Percentiles rank a stretch among this genome's conserved stretches.
Conservation (phyloP, 2,113 vertebrate genomes). For the Rhipidura dahli region DNA sequence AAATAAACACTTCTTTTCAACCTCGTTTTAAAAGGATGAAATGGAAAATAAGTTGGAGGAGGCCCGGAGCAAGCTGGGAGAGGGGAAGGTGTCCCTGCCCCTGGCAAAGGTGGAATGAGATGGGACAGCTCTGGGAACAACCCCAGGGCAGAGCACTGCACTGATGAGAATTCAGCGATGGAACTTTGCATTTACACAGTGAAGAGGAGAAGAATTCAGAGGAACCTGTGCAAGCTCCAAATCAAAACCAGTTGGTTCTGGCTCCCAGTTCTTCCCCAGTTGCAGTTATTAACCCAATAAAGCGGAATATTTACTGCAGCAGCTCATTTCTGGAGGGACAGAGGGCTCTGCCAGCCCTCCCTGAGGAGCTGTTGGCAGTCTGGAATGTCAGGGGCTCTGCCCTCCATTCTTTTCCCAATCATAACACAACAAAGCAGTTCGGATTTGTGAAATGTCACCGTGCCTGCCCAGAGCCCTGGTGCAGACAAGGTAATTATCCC, state of each 20-base stretch:
- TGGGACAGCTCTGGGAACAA: too few species aligned
- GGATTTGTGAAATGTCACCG: slow-evolving; percentile 33
- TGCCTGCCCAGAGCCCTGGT: neutral
- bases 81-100: neutral
- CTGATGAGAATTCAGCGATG: fast-evolving
- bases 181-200: fast-evolving
- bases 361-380: neutral
- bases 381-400: slow-evolving; percentile 4
- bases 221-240: neutral
- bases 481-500: slow-evolving; percentile 26
- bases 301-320: neutral
- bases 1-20: neutral
- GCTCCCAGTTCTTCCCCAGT: neutral
- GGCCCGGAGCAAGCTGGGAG: neutral
- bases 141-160: fast-evolving
- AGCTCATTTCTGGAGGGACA: neutral
- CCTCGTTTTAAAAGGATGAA: neutral
- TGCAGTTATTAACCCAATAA: fast-evolving
- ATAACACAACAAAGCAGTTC: neutral
- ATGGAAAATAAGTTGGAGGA: neutral
- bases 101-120: neutral
- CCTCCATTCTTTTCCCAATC: slow-evolving; percentile 33
- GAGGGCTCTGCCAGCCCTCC: neutral
- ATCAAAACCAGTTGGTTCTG: fast-evolving
- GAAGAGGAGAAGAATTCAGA: fast-evolving